Percentiles rank a stretch among this genome's conserved stretches.
Conservation (phyloP, 2,113 vertebrate species). For the Hemiprocne comata region DNA sequence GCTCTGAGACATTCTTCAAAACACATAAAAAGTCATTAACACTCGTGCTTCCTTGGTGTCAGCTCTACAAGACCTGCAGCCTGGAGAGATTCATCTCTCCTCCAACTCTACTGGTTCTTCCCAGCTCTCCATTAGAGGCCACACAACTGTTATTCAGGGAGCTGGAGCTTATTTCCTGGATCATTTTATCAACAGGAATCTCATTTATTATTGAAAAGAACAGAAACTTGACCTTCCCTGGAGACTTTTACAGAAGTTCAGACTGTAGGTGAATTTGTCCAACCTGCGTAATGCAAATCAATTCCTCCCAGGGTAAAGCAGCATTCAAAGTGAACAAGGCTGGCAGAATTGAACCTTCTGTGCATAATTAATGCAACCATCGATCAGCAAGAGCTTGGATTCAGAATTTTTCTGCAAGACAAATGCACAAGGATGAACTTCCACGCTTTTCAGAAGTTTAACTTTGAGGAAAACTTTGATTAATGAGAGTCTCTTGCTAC, state of each 20-base stretch:
- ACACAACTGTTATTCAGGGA: not conserved
- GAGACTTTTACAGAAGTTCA: conserved; percentile 48
- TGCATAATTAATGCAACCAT: conserved; percentile 56
- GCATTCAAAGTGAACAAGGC: not conserved
- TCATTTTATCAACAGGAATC: conserved; percentile 56
- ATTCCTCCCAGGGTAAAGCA: conserved; percentile 24
- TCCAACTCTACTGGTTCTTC: not conserved
- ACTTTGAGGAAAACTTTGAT: not conserved
- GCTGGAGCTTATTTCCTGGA: conserved; percentile 21
- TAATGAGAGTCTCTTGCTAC: not conserved
- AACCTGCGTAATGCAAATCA: conserved; percentile 39
- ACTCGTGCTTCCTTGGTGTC: not conserved
- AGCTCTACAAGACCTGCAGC: not conserved
- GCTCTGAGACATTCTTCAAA: not conserved
- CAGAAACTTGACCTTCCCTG: conserved; percentile 56
- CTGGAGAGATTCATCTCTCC: not conserved
- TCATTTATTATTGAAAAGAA: conserved; percentile 70
- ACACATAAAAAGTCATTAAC: not conserved
- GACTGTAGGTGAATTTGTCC: conserved; percentile 34
- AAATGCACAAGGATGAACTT: not conserved
- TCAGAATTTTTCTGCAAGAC: not conserved
- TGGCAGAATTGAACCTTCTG: conserved; percentile 1
- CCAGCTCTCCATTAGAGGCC: not conserved
- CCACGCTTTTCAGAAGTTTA: not conserved
- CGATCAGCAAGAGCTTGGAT: not conserved